Evolutionary conservation across 2,113 vertebrate species (phyloP), one percentile per base, ranked within the genome.

Genomic region (Rana temporaria): DNA sequence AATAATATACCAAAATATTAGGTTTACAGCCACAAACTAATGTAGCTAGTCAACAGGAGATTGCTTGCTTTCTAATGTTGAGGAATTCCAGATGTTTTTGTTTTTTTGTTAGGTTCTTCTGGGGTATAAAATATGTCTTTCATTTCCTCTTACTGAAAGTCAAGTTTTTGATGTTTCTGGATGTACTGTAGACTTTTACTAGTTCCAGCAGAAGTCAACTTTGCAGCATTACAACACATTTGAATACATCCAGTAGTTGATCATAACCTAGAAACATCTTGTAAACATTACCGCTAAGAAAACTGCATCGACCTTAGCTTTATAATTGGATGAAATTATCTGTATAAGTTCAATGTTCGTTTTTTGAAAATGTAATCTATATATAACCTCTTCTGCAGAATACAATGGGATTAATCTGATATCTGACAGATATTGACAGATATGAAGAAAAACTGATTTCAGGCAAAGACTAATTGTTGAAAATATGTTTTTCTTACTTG

Each of bases 91-190:
- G 79, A 81, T 81, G 68, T 65, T 65, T 81, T 72, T 70, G 57
- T 62, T 81, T 72, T 72, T 73, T 81, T 68, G 77, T 42, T 68
- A 79, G 65, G 60, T 73, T 81, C 60, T 65, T 65, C 69, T 26
- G 68, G 17, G 60, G 42, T 81, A 81, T 73, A 81, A 73, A 71
- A 63, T 81, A 73, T 81, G 79, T 55, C 79, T 81, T 73, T 81
- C 69, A 73, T 72, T 72, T 80, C 78, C 78, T 80, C 66, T 80
- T 15, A 15, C 78, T 62, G 24, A 80, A 70, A 69, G 65, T 79
- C 52, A 60, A 59, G 53, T 26, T 80, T 80, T 80, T 80, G 78
- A 80, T 62, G 78, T 62, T 80, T 70, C 30, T 70, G 32, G 78
- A 80, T 80, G 9, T 70, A 79, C 24, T 79, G 65, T 69, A 80